Conservation (phyloP, 2,113 vertebrate species). For the Chloebia gouldiae region DNA sequence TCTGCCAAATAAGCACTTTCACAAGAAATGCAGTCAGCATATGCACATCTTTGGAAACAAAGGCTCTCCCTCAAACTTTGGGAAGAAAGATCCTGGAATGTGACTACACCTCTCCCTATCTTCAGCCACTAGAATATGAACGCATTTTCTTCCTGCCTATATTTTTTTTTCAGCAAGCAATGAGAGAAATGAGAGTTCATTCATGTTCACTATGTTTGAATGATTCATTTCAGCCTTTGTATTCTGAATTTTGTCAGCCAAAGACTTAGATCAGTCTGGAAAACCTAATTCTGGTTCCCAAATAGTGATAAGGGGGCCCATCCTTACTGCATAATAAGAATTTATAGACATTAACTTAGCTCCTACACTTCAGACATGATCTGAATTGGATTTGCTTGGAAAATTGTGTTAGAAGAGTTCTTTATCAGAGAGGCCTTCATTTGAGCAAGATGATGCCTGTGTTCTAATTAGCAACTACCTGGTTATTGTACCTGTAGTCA, state of each 20-base stretch:
- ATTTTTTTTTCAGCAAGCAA: neutral
- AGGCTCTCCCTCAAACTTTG: neutral
- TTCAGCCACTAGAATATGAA: neutral
- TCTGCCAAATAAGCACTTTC: neutral
- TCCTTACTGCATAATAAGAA: neutral
- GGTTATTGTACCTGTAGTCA: neutral
- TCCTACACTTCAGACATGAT: neutral
- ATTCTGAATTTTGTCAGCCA: neutral
- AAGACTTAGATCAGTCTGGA: neutral
- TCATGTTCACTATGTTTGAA: neutral
- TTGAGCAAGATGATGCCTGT: neutral
- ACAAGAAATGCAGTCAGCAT: neutral
- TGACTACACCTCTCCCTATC: neutral
- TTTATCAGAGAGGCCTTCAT: neutral
- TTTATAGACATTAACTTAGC: neutral
- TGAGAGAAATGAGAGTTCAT: neutral
- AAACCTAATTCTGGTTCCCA: neutral
- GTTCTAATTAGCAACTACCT: neutral
- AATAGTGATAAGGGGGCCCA: neutral
- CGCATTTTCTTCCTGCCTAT: accelerated
- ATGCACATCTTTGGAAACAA: neutral
- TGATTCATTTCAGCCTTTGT: neutral
- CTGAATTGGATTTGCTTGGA: neutral
- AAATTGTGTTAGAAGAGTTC: neutral
- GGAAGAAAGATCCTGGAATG: neutral